A percentile compares a stretch with the other conserved stretches of the same genome.
Conservation (phyloP, 2,888 invertebrate species). For the Deroplatys truncata region DNA sequence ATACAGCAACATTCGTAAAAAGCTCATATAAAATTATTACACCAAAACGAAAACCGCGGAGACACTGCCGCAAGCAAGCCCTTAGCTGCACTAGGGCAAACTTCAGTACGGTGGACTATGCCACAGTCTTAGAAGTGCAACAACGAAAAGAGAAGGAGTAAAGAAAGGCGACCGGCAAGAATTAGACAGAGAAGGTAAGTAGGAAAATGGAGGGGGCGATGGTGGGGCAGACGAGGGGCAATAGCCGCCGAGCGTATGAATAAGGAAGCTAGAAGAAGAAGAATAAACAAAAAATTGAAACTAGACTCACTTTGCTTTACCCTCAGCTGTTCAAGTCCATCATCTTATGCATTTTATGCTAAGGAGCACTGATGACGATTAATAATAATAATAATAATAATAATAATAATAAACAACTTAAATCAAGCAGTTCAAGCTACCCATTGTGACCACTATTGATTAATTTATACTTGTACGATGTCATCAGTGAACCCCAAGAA, state of each 20-base stretch:
- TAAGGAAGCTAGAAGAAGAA: neutral
- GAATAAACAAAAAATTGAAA: neutral
- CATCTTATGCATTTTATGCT: no score
- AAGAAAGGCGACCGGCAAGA: neutral
- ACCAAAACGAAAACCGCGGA: neutral
- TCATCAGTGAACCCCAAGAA: no score
- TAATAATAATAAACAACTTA: no score
- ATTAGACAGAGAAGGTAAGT: neutral
- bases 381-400: no score
- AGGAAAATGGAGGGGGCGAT: neutral
- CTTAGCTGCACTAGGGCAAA: neutral
- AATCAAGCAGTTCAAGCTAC: no score
- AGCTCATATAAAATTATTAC: neutral
- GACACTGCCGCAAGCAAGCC: neutral
- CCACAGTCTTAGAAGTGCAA: neutral
- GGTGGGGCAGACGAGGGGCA: neutral
- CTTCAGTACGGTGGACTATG: neutral
- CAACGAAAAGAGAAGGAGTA: neutral
- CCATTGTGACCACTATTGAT: no score
- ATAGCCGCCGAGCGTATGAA: neutral
- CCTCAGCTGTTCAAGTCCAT: no score
- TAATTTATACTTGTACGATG: no score
- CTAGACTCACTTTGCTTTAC: neutral
- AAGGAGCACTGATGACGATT: no score
- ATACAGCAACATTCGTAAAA: neutral